phyloP scores from a whole-genome alignment of 2,797 vertebrate genomes.

The Enteromius paludinosus region DNA sequence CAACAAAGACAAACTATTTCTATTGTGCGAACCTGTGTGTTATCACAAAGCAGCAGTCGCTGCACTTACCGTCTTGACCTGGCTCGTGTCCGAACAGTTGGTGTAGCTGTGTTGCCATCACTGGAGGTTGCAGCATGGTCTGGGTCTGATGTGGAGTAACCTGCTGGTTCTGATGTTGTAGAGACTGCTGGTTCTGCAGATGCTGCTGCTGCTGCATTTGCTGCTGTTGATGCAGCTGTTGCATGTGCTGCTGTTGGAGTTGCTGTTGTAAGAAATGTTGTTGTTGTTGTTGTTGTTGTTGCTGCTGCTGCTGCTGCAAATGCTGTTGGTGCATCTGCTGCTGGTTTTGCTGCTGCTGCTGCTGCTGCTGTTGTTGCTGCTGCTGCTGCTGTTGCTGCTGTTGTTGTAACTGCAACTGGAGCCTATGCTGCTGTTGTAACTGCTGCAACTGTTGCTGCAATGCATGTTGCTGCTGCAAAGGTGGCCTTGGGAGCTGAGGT shows the following conservation, averaged over 20 bases:
- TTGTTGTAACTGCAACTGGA: conserved; percentile 72
- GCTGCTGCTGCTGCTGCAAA: conserved; percentile 79
- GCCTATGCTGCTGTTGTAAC: conserved; percentile 76
- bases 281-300: conserved; percentile 70
- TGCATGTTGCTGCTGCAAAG: conserved; percentile 82
- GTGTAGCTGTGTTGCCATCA: conserved; percentile 75
- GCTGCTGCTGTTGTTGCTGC: conserved; percentile 75
- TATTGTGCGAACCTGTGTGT: not conserved
- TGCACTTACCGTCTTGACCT: conserved; percentile 87
- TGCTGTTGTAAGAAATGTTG: conserved; percentile 78
- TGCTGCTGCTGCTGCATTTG: conserved; percentile 71
- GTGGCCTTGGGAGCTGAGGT: conserved; percentile 80
- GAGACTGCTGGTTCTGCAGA: conserved; percentile 73
- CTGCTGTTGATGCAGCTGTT: conserved; percentile 70
- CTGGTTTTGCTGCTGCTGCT: conserved; percentile 69
- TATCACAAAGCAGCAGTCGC: not conserved
- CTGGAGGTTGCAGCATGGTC: conserved; percentile 75
- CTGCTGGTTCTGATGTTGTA: conserved; percentile 71
- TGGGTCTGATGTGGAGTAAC: conserved; percentile 74
- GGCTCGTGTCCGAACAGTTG: conserved; percentile 93
- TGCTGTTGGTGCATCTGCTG: conserved; percentile 77
- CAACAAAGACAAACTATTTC: not conserved
- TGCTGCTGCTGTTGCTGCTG: conserved; percentile 76
- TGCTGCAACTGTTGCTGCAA: conserved; percentile 75
- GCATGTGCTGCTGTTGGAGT: conserved; percentile 74